Percentiles rank a stretch among this genome's conserved stretches.
Conservation (phyloP, 2,888 invertebrate genomes). For the Thereva unica region DNA sequence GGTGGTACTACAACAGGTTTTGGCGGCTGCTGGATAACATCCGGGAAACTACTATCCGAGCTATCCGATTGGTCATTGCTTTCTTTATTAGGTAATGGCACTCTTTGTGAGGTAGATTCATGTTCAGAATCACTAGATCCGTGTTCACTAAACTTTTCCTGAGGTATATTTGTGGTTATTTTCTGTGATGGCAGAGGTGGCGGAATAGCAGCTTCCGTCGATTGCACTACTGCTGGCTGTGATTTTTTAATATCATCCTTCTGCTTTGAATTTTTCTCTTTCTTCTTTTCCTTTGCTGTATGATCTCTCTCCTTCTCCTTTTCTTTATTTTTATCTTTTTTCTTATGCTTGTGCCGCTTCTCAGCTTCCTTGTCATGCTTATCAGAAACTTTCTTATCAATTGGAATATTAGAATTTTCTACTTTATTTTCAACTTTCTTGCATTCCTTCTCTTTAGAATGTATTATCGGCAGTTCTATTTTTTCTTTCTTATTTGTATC, state of each 20-base stretch:
- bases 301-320: conserved; percentile 66
- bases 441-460: conserved; percentile 1
- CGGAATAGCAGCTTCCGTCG: background rate
- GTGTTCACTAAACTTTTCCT: conserved; percentile 50
- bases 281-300: conserved; percentile 47
- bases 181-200: conserved; percentile 18
- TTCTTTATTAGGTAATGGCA: conserved; percentile 9
- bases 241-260: conserved; percentile 32
- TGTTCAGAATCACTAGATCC: conserved; percentile 51
- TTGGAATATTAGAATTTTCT: conserved; percentile 44
- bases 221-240: background rate
- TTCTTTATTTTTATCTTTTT: conserved; percentile 70
- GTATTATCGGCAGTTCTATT: background rate
- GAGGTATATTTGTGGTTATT: conserved; percentile 45
- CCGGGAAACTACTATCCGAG: conserved; percentile 57
- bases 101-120: conserved; percentile 41
- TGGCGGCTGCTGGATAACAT: conserved; percentile 43
- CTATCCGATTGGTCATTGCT: conserved; percentile 51
- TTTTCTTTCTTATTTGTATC: conserved; percentile 4
- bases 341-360: conserved; percentile 66
- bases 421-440: conserved; percentile 42
- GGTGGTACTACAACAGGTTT: conserved; percentile 39
- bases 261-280: conserved; percentile 46
- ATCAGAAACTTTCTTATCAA: conserved; percentile 48
- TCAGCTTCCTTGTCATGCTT: conserved; percentile 62